Conservation (phyloP, 2,113 vertebrate genomes). For the Psammodynastes pulverulentus region DNA sequence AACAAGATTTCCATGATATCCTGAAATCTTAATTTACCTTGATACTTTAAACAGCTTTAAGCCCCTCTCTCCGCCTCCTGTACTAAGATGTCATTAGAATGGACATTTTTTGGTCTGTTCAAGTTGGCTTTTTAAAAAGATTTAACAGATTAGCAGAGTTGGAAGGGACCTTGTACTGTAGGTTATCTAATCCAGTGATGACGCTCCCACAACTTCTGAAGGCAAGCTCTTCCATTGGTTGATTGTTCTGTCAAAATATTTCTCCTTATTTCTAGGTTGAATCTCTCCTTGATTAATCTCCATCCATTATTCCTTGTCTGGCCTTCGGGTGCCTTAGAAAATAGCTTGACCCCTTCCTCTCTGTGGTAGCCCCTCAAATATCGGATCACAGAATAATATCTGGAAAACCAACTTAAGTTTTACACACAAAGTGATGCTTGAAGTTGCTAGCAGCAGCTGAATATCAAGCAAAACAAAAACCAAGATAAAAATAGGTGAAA, state of each 20-base stretch:
- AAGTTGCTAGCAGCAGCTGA: neutral
- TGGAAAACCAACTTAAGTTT: neutral
- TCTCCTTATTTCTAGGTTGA: no score
- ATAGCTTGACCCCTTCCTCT: no score
- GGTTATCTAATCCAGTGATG: no score
- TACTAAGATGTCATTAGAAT: neutral
- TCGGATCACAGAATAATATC: neutral
- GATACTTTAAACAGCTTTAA: neutral
- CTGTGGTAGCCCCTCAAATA: no score
- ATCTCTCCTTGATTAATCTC: no score
- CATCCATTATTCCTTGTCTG: no score
- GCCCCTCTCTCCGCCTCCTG: neutral
- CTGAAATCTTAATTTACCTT: neutral
- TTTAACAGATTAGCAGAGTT: no score
- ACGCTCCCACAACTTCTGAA: no score
- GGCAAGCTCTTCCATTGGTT: no score
- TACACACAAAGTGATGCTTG: neutral
- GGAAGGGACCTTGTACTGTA: no score
- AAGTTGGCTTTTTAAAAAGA: neutral
- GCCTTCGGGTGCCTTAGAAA: no score
- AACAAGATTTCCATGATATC: constrained; percentile 1
- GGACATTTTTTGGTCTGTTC: neutral
- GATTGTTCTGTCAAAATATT: no score
- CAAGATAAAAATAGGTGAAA: neutral
- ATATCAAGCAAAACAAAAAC: neutral